Evolutionary conservation across 2,113 vertebrate genomes (phyloP).

Genomic region (Odontophorus gujanensis): DNA sequence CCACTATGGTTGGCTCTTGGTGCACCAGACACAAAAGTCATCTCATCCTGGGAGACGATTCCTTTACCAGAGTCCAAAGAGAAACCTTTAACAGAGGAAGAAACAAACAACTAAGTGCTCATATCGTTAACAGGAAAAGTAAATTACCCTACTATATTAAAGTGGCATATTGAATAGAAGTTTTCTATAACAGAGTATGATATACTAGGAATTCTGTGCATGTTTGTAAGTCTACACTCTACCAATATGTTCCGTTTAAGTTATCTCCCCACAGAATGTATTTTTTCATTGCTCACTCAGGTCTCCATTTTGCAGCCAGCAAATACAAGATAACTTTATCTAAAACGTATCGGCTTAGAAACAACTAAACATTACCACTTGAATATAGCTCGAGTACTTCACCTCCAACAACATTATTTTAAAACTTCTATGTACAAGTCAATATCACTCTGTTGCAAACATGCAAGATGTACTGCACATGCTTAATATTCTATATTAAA

Average conservation of each 20-base stretch:
- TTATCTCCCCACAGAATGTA: background rate
- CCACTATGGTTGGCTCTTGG: conserved; percentile 95
- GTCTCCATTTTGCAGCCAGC: background rate
- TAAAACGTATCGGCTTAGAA: background rate
- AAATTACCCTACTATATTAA: conserved; percentile 53
- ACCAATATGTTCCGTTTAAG: background rate
- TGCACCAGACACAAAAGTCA: conserved; percentile 94
- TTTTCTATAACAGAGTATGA: background rate
- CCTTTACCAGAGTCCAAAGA: conserved; percentile 92
- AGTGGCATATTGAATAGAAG: conserved; percentile 15
- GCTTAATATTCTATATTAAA: background rate
- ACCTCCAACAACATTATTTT: background rate
- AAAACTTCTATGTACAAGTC: background rate
- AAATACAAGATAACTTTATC: background rate
- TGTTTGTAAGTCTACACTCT: background rate
- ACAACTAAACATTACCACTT: conserved; percentile 45
- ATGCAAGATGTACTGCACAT: conserved; percentile 41
- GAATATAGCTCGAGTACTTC: conserved; percentile 50
- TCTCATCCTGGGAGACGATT: conserved; percentile 82
- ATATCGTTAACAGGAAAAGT: background rate
- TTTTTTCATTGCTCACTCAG: background rate
- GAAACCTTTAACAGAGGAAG: conserved; percentile 83
- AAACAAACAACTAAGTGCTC: background rate
- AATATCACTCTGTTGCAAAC: background rate
- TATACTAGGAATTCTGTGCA: background rate